Conservation (phyloP, 2,797 vertebrate species). For the Pseudopleuronectes americanus region DNA sequence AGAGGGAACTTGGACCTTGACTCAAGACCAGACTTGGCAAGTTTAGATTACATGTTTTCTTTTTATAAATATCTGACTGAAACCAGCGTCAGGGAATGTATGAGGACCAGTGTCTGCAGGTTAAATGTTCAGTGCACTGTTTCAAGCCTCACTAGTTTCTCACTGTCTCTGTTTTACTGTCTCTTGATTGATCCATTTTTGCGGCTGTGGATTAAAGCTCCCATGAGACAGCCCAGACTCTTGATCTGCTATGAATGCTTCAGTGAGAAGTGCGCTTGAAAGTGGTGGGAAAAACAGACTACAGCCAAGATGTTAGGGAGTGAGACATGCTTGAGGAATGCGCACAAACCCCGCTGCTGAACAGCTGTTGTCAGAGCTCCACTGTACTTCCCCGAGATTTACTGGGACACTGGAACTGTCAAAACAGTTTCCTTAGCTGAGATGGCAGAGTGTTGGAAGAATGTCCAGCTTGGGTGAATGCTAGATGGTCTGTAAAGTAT, state of each 20-base stretch:
- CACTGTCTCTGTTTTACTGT: slow-evolving; percentile 29
- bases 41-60: too few relatives aligned
- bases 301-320: slow-evolving; percentile 84
- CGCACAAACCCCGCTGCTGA: slow-evolving; percentile 54
- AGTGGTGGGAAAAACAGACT: slow-evolving; percentile 89
- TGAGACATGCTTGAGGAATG: slow-evolving; percentile 93
- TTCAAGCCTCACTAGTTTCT: slow-evolving; percentile 6
- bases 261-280: slow-evolving; percentile 84
- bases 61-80: too few relatives aligned
- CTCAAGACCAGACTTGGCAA: too few relatives aligned
- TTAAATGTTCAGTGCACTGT: neutral
- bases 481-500: neutral
- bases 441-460: slow-evolving; percentile 26
- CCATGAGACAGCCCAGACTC: slow-evolving; percentile 78
- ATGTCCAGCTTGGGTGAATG: neutral
- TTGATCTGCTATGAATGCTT: slow-evolving; percentile 86
- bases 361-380: slow-evolving; percentile 89
- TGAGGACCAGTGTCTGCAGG: neutral
- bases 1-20: too few relatives aligned
- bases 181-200: slow-evolving; percentile 78
- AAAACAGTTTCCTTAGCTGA: slow-evolving; percentile 43
- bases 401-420: slow-evolving; percentile 58
- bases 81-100: too few relatives aligned
- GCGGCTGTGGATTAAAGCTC: slow-evolving; percentile 72
- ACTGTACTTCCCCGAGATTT: slow-evolving; percentile 55